These are phyloP conservation scores for Pygathrix nemaeus DNA, from an alignment of 2,113 vertebrate genomes.

Conservation along the genomic window DNA sequence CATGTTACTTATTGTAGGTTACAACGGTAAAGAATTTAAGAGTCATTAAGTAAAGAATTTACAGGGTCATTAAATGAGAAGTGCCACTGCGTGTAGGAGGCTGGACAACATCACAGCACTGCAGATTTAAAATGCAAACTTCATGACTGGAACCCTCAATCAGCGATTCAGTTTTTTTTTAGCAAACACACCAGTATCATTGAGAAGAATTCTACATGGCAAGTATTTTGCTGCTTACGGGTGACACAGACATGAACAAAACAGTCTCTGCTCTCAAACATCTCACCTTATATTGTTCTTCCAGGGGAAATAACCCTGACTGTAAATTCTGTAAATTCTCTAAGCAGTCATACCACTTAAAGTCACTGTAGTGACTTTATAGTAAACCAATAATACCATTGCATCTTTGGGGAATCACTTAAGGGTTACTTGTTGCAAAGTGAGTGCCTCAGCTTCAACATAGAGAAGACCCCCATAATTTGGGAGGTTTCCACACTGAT, in stretches of 20 bases:
- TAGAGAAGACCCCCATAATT: neutral
- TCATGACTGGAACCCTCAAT: neutral
- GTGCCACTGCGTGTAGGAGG: neutral
- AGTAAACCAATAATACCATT: neutral
- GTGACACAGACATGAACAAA: neutral
- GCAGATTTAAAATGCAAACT: neutral
- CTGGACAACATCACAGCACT: rapidly evolving
- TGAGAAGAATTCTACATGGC: neutral
- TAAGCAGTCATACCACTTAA: neutral
- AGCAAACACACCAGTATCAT: neutral
- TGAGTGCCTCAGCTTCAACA: neutral
- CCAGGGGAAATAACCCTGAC: neutral
- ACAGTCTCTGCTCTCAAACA: neutral
- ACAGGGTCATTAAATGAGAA: neutral
- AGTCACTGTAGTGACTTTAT: neutral
- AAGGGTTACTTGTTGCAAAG: neutral
- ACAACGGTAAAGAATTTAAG: neutral
- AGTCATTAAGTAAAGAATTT: neutral
- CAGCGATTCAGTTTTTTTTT: neutral
- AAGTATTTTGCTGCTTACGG: neutral
- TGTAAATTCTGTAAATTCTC: neutral
- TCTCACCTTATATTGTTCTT: neutral
- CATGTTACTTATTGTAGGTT: no score
- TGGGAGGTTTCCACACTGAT: neutral
- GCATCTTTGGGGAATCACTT: neutral